phyloP scores from a whole-genome alignment of 2,113 vertebrate species.

The Galbula dea region DNA sequence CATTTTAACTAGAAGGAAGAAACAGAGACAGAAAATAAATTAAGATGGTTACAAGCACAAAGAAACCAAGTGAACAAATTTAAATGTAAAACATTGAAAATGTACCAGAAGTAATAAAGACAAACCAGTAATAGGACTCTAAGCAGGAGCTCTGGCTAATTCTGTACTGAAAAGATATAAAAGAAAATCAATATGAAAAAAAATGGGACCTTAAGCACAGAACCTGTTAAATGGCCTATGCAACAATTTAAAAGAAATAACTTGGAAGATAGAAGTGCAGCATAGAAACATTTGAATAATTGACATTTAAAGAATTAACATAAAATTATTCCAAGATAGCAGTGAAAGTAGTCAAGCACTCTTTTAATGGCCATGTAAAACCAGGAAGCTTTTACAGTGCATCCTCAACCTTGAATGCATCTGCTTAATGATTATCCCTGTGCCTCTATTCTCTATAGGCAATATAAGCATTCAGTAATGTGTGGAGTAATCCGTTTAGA shows the following conservation, averaged over 20 bases:
- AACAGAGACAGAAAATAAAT: not conserved
- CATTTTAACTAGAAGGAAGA: not conserved
- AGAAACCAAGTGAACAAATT: not conserved
- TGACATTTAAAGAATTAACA: constrained; percentile 56
- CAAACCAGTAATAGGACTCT: not conserved
- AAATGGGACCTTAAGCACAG: not conserved
- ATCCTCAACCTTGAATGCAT: not conserved
- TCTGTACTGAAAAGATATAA: not conserved
- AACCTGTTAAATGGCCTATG: constrained; percentile 36
- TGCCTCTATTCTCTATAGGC: not conserved
- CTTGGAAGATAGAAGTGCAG: not conserved
- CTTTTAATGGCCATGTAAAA: not conserved
- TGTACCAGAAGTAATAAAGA: constrained; percentile 55
- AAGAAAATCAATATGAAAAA: constrained; percentile 29
- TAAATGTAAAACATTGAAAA: constrained; percentile 46
- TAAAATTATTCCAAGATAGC: not conserved
- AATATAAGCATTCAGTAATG: not conserved
- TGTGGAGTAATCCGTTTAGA: not conserved
- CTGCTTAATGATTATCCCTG: not conserved
- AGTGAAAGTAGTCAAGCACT: not conserved
- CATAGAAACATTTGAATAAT: not conserved
- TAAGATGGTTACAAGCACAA: not conserved
- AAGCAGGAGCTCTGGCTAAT: not conserved
- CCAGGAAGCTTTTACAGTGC: not conserved
- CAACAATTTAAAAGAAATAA: constrained; percentile 41